Conservation (phyloP, 1,140 invertebrate genomes). For the Procambarus virginalis region DNA sequence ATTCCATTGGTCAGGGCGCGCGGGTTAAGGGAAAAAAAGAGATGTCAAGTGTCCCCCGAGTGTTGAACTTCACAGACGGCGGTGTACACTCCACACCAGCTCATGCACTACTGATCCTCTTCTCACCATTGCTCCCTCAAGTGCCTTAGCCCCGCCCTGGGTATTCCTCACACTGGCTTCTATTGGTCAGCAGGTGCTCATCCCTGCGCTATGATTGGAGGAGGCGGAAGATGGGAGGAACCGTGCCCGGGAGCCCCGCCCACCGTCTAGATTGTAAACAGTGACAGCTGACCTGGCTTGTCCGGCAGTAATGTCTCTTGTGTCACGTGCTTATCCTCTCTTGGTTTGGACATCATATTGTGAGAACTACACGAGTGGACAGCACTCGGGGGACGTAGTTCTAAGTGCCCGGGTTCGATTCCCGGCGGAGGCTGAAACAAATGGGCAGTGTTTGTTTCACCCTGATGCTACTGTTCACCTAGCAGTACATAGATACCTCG, state of each 20-base stretch:
- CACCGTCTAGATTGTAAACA: too few relatives aligned
- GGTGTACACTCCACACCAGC: slow-evolving; percentile 22
- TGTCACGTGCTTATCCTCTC: too few relatives aligned
- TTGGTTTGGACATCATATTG: too few relatives aligned
- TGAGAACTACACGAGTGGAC: too few relatives aligned
- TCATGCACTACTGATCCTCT: slow-evolving; percentile 21
- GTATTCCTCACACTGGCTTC: slow-evolving; percentile 1
- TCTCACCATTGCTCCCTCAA: slow-evolving; percentile 27
- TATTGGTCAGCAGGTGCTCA: slow-evolving; percentile 11
- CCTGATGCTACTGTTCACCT: too few relatives aligned
- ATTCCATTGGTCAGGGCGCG: slow-evolving; percentile 22
- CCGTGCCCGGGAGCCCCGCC: neutral
- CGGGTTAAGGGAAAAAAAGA: neutral
- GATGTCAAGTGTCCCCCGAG: neutral
- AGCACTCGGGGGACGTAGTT: too few relatives aligned
- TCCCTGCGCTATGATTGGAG: slow-evolving; percentile 2
- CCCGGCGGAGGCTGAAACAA: too few relatives aligned
- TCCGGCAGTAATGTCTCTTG: too few relatives aligned
- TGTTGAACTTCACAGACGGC: slow-evolving; percentile 5
- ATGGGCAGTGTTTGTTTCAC: too few relatives aligned
- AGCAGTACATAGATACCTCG: too few relatives aligned
- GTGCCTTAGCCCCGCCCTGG: slow-evolving; percentile 31
- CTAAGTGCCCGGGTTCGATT: too few relatives aligned
- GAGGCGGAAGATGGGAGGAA: neutral
- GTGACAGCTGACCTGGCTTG: too few relatives aligned